Percentiles rank a stretch among this genome's conserved stretches.
Evolutionary conservation across 1,140 invertebrate genomes (phyloP).

Genomic region (Drosophila arizonae): DNA sequence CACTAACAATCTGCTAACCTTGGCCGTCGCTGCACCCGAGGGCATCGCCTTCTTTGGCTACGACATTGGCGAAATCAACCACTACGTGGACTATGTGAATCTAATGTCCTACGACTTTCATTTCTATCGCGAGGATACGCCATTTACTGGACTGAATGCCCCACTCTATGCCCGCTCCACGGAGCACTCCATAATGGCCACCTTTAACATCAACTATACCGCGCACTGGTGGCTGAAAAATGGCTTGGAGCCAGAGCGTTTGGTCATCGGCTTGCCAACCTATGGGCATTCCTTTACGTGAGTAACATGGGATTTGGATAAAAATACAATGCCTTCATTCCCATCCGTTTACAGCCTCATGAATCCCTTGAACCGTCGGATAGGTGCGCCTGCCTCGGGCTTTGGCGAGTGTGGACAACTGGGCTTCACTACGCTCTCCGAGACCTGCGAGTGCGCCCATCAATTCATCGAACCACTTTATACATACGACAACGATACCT

Average conservation of each 20-base stretch:
- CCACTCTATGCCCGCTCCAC: constrained; percentile 86
- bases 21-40: constrained; percentile 90
- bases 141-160: constrained; percentile 91
- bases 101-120: constrained; percentile 96
- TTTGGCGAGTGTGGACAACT: constrained; percentile 86
- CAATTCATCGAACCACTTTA: constrained; percentile 83
- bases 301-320: constrained; percentile 55
- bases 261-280: constrained; percentile 94
- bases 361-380: constrained; percentile 86
- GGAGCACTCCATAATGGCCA: constrained; percentile 87
- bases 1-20: constrained; percentile 86
- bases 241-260: constrained; percentile 92
- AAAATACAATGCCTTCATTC: not conserved
- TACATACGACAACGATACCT: constrained; percentile 87
- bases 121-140: constrained; percentile 89
- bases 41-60: constrained; percentile 90
- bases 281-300: constrained; percentile 93
- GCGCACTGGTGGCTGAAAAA: constrained; percentile 90
- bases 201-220: constrained; percentile 92
- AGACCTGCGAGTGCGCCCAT: constrained; percentile 87
- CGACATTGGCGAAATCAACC: constrained; percentile 89
- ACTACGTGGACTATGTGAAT: constrained; percentile 93
- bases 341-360: constrained; percentile 84
- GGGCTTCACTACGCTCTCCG: constrained; percentile 89
- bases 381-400: constrained; percentile 89